These are phyloP conservation scores for Brachionus paranguensis DNA, from an alignment of 1,140 invertebrate species.

Conservation along the genomic window DNA sequence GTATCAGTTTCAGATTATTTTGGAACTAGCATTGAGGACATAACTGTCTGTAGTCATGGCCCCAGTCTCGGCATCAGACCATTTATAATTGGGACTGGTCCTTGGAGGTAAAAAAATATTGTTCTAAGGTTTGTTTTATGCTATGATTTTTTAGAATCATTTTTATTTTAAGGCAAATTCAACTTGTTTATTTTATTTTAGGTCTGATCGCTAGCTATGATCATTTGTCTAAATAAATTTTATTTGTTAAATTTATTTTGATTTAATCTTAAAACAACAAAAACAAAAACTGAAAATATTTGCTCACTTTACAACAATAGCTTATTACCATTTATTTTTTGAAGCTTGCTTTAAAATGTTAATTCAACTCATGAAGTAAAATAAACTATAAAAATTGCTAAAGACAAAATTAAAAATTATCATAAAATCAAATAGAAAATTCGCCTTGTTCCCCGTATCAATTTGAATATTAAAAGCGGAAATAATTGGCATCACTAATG, in stretches of 20 bases:
- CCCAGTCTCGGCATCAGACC: too few species aligned
- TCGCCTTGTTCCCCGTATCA: neutral
- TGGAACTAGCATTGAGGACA: too few species aligned
- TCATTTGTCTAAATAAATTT: neutral
- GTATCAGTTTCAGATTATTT: too few species aligned
- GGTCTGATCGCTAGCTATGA: neutral
- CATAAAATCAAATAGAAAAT: conserved; percentile 10
- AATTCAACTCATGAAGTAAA: neutral
- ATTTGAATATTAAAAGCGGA: neutral
- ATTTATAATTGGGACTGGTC: too few species aligned
- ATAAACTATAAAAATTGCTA: neutral
- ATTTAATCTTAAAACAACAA: neutral
- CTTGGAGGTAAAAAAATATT: too few species aligned
- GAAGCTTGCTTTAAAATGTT: neutral
- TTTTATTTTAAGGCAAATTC: too few species aligned
- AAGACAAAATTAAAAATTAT: conserved; percentile 3
- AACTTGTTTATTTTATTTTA: too few species aligned
- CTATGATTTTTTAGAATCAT: too few species aligned
- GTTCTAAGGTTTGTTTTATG: too few species aligned
- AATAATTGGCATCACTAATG: neutral
- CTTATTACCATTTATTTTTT: neutral
- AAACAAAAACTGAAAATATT: neutral
- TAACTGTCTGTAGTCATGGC: too few species aligned
- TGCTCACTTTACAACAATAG: neutral
- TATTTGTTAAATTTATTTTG: conserved; percentile 22